Evolutionary conservation across 2,888 invertebrate genomes (phyloP).

Genomic region (Xylota segnis): DNA sequence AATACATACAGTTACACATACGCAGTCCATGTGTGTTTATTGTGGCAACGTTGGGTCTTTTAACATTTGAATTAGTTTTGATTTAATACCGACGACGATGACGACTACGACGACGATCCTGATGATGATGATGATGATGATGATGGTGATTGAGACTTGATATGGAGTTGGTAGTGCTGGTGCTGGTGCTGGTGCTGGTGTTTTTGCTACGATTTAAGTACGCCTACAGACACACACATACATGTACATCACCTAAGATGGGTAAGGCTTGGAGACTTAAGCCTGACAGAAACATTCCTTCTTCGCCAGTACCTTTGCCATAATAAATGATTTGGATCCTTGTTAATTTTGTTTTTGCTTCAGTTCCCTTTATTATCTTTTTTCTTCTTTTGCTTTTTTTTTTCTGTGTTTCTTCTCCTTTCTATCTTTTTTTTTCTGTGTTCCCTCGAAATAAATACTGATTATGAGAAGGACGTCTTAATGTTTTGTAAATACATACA

Average conservation of each 20-base stretch:
- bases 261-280: slow-evolving; percentile 35
- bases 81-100: slow-evolving; percentile 41
- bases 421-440: neutral
- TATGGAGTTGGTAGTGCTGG: too few species aligned
- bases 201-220: neutral
- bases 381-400: neutral
- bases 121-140: slow-evolving; percentile 11
- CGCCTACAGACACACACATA: slow-evolving; percentile 4
- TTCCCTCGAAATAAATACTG: slow-evolving; percentile 55
- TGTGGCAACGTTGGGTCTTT: slow-evolving; percentile 12
- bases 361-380: slow-evolving; percentile 39
- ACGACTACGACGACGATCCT: slow-evolving; percentile 32
- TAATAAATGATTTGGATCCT: slow-evolving; percentile 67
- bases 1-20: slow-evolving; percentile 5
- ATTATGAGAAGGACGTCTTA: slow-evolving; percentile 48
- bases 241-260: neutral
- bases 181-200: neutral
- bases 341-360: slow-evolving; percentile 65
- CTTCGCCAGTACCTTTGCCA: slow-evolving; percentile 37
- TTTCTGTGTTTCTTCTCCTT: slow-evolving; percentile 2
- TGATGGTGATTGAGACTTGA: too few species aligned
- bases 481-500: slow-evolving; percentile 11
- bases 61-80: slow-evolving; percentile 59
- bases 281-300: slow-evolving; percentile 29
- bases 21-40: slow-evolving; percentile 5